Evolutionary conservation across 1,140 invertebrate species (phyloP), one percentile per base, ranked within the genome.

Genomic region (Oncopeltus fasciatus): DNA sequence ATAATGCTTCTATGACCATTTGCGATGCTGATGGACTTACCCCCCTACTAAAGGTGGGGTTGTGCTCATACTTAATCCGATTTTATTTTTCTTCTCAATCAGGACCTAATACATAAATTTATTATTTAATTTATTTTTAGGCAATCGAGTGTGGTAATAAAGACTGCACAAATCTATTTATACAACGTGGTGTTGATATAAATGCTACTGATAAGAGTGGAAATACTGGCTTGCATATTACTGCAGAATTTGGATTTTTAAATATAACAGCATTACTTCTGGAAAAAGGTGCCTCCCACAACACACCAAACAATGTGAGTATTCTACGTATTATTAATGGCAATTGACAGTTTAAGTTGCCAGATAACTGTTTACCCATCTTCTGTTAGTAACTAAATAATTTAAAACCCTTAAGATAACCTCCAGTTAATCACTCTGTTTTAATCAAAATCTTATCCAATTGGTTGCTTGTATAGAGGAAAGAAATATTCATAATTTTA

Each of bases 141-240:
- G 70, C 70, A 51, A 62, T 72, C 21, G 70, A 72, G 60, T 71
- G 71, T 66, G 75, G 74, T 0, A 68, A 72, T 57, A 71, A 73
- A 18, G 76, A 78, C 31, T 77, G 83, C 27, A 76, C 81, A 1
- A 73, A 77, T 53, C 64, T 81, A 28, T 71, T 87, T 31, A 69
- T 86, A 9, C 75, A 81, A 51, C 71, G 75, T 20, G 79, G 78
- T 33, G 75, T 78, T 26, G 76, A 81, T 68, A 71, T 83, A 21
- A 80, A 82, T 67, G 73, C 74, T 18, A 70, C 76, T 16, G 80
- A 83, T 68, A 72, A 75, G 26, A 64, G 67, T 66, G 70, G 69
- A 16, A 72, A 72, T 62, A 67, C 67, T 59, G 69, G 64, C n/a
- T 66, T 72, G 47, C 70, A 72, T 57, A 62, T 72, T 29, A 67